These are phyloP conservation scores for Agonopterix subpropinquella DNA, from an alignment of 2,888 invertebrate genomes.

Conservation along the genomic window DNA sequence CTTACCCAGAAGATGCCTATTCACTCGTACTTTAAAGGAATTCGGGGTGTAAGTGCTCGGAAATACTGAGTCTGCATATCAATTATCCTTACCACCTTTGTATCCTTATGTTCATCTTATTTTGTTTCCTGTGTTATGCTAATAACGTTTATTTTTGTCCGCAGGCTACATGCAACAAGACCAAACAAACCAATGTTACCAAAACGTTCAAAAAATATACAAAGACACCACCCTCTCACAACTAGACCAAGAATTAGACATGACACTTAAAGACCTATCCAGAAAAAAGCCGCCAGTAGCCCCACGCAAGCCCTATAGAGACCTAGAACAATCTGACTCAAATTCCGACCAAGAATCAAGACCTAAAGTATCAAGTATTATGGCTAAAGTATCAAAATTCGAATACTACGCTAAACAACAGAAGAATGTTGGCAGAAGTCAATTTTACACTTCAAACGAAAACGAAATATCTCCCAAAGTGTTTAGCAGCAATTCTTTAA, in stretches of 20 bases:
- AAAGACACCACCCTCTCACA: conserved; percentile 53
- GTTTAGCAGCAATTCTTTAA: conserved; percentile 85
- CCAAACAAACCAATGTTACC: conserved; percentile 47
- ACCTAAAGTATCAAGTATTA: conserved; percentile 72
- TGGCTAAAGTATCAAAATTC: conserved; percentile 87
- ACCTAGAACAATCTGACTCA: conserved; percentile 62
- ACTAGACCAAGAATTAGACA: conserved; percentile 62
- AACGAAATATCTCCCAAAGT: conserved; percentile 83
- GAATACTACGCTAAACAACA: conserved; percentile 83
- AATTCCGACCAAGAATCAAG: conserved; percentile 66
- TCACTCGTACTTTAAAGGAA: no score
- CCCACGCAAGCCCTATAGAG: conserved; percentile 75
- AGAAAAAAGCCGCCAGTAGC: conserved; percentile 80
- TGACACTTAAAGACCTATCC: conserved; percentile 64
- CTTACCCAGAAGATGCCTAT: no score
- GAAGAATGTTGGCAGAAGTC: conserved; percentile 64
- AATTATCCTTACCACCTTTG: no score
- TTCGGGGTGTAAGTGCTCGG: no score
- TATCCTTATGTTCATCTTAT: no score
- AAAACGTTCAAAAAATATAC: conserved; percentile 46
- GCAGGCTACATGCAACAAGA: conserved; percentile 51
- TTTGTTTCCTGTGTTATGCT: no score
- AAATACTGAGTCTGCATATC: no score
- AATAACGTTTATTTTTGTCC: conserved; percentile 8
- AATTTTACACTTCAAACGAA: conserved; percentile 59